phyloP scores from a whole-genome alignment of 2,113 vertebrate genomes.

The Atractosteus spatula region DNA sequence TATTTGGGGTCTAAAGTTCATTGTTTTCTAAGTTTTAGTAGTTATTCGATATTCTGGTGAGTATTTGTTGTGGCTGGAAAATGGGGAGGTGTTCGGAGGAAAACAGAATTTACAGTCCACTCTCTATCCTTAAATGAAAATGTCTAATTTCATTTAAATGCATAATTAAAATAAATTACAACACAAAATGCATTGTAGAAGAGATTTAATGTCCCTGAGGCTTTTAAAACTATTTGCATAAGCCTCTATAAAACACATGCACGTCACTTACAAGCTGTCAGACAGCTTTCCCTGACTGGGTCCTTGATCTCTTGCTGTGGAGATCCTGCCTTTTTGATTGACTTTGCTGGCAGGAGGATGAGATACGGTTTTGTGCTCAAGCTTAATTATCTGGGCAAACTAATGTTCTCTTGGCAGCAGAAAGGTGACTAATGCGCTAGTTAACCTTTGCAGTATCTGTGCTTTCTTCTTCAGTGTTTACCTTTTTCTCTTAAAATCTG shows the following conservation, averaged over 20 bases:
- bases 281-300: slow-evolving; percentile 43
- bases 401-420: background rate
- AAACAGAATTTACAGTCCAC: too few species aligned
- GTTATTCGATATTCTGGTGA: too few species aligned
- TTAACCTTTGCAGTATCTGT: background rate
- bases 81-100: too few species aligned
- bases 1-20: too few species aligned
- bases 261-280: slow-evolving; percentile 55
- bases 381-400: slow-evolving; percentile 20
- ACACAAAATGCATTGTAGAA: slow-evolving; percentile 43
- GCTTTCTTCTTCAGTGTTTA: background rate
- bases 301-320: slow-evolving; percentile 46
- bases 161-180: slow-evolving; percentile 57
- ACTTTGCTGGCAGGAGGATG: slow-evolving; percentile 35
- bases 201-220: slow-evolving; percentile 56
- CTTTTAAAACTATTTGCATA: slow-evolving; percentile 55
- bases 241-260: slow-evolving; percentile 55
- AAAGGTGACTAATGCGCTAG: slow-evolving; percentile 1
- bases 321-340: slow-evolving; percentile 36
- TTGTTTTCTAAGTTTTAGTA: too few species aligned
- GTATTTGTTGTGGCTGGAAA: too few species aligned
- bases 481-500: background rate
- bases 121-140: too few species aligned
- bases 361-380: slow-evolving; percentile 16
- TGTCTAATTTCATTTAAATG: slow-evolving; percentile 53